phyloP scores from a whole-genome alignment of 2,888 invertebrate species.

The Coleophora deauratella region DNA sequence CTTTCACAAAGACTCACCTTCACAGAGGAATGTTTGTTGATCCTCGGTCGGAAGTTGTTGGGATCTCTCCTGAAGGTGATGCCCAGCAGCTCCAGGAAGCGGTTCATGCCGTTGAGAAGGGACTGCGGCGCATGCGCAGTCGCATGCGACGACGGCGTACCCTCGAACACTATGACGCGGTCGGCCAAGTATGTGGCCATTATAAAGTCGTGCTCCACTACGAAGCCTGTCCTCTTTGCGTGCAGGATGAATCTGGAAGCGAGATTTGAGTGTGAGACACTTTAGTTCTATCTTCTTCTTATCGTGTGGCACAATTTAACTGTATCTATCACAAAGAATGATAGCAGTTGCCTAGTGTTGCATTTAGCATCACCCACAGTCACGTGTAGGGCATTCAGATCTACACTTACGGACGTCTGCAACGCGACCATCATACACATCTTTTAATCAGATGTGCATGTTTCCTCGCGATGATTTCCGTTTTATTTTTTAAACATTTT shows the following conservation, averaged over 20 bases:
- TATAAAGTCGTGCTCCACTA: conserved; percentile 99
- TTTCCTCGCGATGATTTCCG: too few species aligned
- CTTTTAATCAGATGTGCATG: too few species aligned
- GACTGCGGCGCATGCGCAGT: conserved; percentile 94
- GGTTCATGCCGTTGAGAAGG: conserved; percentile 97
- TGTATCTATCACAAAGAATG: too few species aligned
- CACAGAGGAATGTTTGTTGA: conserved; percentile 97
- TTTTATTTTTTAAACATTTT: too few species aligned
- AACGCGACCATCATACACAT: too few species aligned
- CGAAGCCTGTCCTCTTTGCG: conserved; percentile 99
- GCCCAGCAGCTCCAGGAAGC: conserved; percentile 94
- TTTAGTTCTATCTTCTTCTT: too few species aligned
- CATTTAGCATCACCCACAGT: too few species aligned
- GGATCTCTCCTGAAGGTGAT: conserved; percentile 99
- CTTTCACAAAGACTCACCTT: conserved; percentile 87
- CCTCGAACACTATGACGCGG: conserved; percentile 98
- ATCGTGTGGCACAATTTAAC: too few species aligned
- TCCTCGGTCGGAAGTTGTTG: conserved; percentile 98
- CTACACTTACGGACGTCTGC: too few species aligned
- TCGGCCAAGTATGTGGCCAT: conserved; percentile 99
- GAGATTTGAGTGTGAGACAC: background rate
- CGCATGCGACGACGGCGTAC: conserved; percentile 90
- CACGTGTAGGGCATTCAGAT: too few species aligned
- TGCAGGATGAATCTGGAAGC: conserved; percentile 90
- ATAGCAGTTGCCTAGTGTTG: too few species aligned